Conservation (phyloP, 2,888 invertebrate species). For the Tetranychus truncatus region DNA sequence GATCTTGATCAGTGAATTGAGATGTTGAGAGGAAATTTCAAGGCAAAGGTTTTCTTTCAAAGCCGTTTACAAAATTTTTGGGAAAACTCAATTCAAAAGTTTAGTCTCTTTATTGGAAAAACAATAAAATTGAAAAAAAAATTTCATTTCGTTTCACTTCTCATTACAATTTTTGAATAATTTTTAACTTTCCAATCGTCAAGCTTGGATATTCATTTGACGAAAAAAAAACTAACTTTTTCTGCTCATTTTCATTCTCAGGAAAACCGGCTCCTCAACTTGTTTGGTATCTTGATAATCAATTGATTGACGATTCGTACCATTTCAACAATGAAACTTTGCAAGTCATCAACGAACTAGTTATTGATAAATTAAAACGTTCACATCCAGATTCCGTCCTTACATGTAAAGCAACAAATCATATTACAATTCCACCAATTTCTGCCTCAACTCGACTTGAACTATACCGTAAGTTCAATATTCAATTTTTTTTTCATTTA, state of each 20-base stretch:
- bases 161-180: too few relatives aligned
- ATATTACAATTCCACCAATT: background rate
- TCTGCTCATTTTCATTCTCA: conserved; percentile 7
- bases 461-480: background rate
- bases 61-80: too few relatives aligned
- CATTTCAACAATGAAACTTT: conserved; percentile 21
- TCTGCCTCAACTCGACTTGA: conserved; percentile 9
- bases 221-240: too few relatives aligned
- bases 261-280: conserved; percentile 25
- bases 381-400: conserved; percentile 13
- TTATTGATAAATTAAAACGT: conserved; percentile 17
- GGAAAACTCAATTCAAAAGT: too few relatives aligned
- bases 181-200: too few relatives aligned
- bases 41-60: too few relatives aligned
- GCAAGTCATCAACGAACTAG: conserved; percentile 24
- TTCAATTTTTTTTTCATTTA: too few relatives aligned
- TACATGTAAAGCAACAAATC: conserved; percentile 4
- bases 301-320: conserved; percentile 24
- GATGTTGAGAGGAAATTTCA: too few relatives aligned
- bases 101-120: background rate
- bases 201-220: too few relatives aligned
- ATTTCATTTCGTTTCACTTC: too few relatives aligned
- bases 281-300: conserved; percentile 23
- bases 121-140: background rate
- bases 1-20: too few relatives aligned